Evolutionary conservation across 2,888 invertebrate genomes (phyloP).

Genomic region (Aporophyla lueneburgensis): DNA sequence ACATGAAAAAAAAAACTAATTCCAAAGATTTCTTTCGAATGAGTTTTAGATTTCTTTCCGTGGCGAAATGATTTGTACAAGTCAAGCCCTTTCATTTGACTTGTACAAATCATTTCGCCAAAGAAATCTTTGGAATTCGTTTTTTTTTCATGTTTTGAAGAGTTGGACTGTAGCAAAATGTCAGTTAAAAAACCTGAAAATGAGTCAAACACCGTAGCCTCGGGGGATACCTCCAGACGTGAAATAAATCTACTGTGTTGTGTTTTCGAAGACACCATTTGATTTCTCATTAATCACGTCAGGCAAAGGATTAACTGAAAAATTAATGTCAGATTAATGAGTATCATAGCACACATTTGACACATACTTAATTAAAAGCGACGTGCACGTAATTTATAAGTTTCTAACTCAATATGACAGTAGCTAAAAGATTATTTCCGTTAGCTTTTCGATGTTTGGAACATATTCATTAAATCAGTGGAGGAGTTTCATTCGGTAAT

Average conservation of each 20-base stretch:
- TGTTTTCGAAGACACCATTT: neutral
- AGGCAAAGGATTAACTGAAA: neutral
- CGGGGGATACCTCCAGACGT: neutral
- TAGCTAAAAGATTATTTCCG: constrained; percentile 39
- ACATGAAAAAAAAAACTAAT: too few relatives aligned
- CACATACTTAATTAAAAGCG: constrained; percentile 14
- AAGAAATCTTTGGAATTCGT: too few relatives aligned
- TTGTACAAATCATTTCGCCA: too few relatives aligned
- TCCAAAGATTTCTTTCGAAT: too few relatives aligned
- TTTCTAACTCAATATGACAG: constrained; percentile 37
- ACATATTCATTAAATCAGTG: neutral
- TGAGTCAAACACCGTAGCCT: neutral
- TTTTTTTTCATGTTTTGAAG: too few relatives aligned
- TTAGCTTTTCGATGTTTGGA: neutral
- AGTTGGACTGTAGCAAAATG: too few relatives aligned
- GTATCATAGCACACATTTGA: neutral
- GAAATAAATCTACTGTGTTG: neutral
- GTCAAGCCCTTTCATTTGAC: too few relatives aligned
- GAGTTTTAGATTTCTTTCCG: too few relatives aligned
- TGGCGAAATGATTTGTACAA: too few relatives aligned
- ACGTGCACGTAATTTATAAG: constrained; percentile 12
- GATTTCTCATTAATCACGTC: constrained; percentile 3
- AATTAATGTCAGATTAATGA: constrained; percentile 22
- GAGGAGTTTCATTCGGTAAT: neutral
- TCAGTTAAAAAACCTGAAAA: too few relatives aligned